Conservation (phyloP, 2,888 invertebrate species). For the Schizaphis graminum region DNA sequence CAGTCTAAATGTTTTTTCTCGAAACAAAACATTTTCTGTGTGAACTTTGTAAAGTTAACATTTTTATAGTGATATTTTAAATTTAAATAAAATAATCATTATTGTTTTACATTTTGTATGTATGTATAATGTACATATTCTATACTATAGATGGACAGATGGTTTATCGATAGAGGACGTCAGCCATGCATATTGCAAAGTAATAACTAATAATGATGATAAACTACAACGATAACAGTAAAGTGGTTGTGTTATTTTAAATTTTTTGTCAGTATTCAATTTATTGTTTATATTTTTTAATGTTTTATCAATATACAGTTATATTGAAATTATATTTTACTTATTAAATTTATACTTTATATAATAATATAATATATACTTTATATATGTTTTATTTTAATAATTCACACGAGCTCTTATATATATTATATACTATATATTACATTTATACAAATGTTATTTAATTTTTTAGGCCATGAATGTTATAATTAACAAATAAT, state of each 20-base stretch:
- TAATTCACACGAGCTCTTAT: neutral
- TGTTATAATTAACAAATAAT: neutral
- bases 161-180: constrained; percentile 1
- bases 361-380: no score
- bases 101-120: neutral
- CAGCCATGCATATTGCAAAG: constrained; percentile 5
- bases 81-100: neutral
- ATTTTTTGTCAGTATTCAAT: neutral
- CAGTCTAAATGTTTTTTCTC: neutral
- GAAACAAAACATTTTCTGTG: constrained; percentile 4
- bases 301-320: neutral
- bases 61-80: neutral
- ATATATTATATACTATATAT: neutral
- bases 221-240: neutral
- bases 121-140: neutral
- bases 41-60: constrained; percentile 4
- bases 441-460: neutral
- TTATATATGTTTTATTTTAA: neutral
- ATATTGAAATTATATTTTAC: neutral
- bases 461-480: neutral
- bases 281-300: neutral
- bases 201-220: neutral
- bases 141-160: neutral
- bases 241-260: neutral
- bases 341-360: neutral